Base-by-base conservation (phyloP, 2,113 vertebrate species). In the Chunga burmeisteri region DNA sequence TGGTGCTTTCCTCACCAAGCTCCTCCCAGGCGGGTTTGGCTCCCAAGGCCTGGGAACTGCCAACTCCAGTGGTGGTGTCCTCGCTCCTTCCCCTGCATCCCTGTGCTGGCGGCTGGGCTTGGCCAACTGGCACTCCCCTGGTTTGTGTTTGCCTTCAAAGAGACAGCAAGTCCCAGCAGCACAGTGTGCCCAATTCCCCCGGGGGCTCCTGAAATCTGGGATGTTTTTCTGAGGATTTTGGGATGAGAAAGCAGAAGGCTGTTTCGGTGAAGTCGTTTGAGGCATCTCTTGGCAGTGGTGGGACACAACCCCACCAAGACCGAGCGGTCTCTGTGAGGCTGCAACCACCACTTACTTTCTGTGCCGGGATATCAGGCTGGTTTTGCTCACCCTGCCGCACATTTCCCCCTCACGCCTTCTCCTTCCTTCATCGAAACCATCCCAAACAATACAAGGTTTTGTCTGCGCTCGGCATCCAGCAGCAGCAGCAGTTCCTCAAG, bases 361-460 rank as follows among this genome's bases (percentile, higher is more conserved):
- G 47, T 53, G 11, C 40, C 1, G 2, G 29, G 29, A 5, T 49
- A 61, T 27, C 1, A 2, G 44, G 19, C 42, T 87, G n/a, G 7
- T 59, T 79, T 93, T 88, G 44, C 36, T 58, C 8, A 0, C 44
- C 1, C 2, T 53, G 27, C 61, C 13, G 4, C 59, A 13, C 65
- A 22, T 81, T 67, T 52, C 36, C 27, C 20, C 56, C n/a, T 93
- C 4, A 2, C 2, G 6, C 9, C 73, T 61, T 22, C 49, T 77
- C 49, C 46, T 94, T 91, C 56, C 38, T 40, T 85, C 23, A 55
- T 81, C 40, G 53, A 80, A 72, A 68, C 21, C 29, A 80, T 16
- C 50, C 47, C 85, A 90, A 82, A 94, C 90, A 94, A 90, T 78
- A 58, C 3, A 0, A 89, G 55, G 68, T 83, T 94, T 96, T 95